phyloP scores from a whole-genome alignment of 2,113 vertebrate species.

The Probosciger aterrimus region DNA sequence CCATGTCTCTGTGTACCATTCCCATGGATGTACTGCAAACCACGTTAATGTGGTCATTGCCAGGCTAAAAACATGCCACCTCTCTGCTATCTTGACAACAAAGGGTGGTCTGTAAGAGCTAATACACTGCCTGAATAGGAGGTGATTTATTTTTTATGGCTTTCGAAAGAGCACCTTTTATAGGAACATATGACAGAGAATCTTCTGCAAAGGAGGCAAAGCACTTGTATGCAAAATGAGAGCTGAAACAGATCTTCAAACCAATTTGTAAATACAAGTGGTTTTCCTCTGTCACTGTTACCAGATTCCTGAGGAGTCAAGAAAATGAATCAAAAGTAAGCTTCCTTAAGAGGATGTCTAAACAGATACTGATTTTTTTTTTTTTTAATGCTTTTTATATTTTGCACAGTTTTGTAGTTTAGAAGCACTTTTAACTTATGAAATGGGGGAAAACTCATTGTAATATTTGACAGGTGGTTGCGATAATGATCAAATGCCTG shows the following conservation, averaged over 20 bases:
- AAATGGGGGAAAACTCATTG: not conserved
- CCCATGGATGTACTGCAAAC: not conserved
- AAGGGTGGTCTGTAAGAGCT: not conserved
- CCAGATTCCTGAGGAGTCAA: slow-evolving; percentile 34
- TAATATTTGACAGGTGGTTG: slow-evolving; percentile 22
- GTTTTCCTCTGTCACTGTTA: slow-evolving; percentile 26
- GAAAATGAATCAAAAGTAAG: slow-evolving; percentile 39
- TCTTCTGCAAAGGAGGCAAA: not conserved
- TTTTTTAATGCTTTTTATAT: not conserved
- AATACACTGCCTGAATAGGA: not conserved
- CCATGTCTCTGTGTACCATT: rapidly evolving
- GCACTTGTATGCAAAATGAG: not conserved
- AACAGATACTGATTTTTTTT: slow-evolving; percentile 11
- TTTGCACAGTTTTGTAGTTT: slow-evolving; percentile 15
- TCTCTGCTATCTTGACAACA: not conserved
- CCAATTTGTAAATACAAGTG: slow-evolving; percentile 12
- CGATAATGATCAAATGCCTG: slow-evolving; percentile 26
- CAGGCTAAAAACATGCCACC: not conserved
- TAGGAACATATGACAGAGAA: not conserved
- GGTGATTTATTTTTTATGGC: not conserved
- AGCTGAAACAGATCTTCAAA: not conserved
- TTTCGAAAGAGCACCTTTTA: slow-evolving; percentile 10
- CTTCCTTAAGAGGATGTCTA: slow-evolving; percentile 6
- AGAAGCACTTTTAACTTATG: slow-evolving; percentile 6
- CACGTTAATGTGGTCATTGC: not conserved